Conservation (phyloP, 2,888 invertebrate genomes). For the Patella ulyssiponensis region DNA sequence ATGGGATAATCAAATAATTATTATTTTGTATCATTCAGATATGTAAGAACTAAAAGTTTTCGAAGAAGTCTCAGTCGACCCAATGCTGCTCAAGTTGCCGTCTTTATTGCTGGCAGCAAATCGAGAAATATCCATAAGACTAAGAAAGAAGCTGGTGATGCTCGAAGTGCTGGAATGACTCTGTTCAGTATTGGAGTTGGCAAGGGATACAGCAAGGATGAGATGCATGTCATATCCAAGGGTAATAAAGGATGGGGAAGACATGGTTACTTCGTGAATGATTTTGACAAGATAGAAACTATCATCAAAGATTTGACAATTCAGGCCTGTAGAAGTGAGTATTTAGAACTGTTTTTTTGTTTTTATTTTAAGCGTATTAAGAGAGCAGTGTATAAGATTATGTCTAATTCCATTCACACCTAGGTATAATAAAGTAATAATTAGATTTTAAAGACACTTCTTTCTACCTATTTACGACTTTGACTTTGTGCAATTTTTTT, state of each 20-base stretch:
- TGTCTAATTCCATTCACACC: no score
- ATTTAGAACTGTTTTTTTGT: background rate
- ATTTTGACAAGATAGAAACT: constrained; percentile 51
- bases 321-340: constrained; percentile 58
- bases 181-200: constrained; percentile 60
- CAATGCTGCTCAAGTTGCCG: constrained; percentile 54
- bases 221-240: constrained; percentile 48
- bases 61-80: constrained; percentile 46
- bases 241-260: constrained; percentile 22
- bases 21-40: constrained; percentile 26
- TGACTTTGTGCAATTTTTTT: no score
- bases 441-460: no score
- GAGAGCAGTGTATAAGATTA: no score
- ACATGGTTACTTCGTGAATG: constrained; percentile 27
- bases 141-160: constrained; percentile 52
- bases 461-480: no score
- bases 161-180: constrained; percentile 53
- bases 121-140: constrained; percentile 42
- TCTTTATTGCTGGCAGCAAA: constrained; percentile 57
- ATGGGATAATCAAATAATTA: no score
- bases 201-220: constrained; percentile 42
- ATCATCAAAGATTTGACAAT: constrained; percentile 53
- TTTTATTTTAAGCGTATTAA: background rate
- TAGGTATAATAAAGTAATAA: no score
- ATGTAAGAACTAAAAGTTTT: constrained; percentile 56